Evolutionary conservation across 2,888 invertebrate species (phyloP).

Genomic region (Acronicta leporina): DNA sequence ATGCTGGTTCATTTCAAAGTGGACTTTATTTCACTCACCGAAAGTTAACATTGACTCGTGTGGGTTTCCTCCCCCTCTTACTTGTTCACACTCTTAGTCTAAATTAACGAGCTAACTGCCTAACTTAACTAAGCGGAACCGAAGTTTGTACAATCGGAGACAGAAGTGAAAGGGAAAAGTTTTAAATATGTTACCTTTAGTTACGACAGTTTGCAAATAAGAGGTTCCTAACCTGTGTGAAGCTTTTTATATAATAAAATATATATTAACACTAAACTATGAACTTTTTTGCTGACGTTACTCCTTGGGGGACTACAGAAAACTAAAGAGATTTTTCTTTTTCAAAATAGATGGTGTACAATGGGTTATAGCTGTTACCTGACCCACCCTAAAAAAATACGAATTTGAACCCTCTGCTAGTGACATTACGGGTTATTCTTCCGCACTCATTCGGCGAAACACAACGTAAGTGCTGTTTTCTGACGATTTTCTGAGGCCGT

Average conservation of each 20-base stretch:
- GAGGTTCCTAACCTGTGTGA: conserved; percentile 31
- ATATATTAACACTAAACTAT: not conserved
- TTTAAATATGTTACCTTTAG: conserved; percentile 34
- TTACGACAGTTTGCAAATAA: conserved; percentile 5
- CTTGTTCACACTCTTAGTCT: conserved; percentile 26
- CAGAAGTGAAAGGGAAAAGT: conserved; percentile 37
- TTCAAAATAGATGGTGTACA: not conserved
- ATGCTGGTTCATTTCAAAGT: conserved; percentile 6
- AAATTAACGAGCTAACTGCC: conserved; percentile 46
- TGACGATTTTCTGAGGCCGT: too few relatives aligned
- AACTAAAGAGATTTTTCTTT: not conserved
- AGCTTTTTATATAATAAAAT: conserved; percentile 13
- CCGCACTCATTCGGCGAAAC: too few relatives aligned
- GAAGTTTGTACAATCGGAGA: conserved; percentile 40
- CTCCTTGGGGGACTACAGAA: conserved; percentile 1
- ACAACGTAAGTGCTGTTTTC: too few relatives aligned
- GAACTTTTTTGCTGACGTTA: conserved; percentile 2
- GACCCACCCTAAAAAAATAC: too few relatives aligned
- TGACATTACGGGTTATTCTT: too few relatives aligned
- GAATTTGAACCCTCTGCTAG: too few relatives aligned
- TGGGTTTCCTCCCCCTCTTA: not conserved
- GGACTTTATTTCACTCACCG: not conserved
- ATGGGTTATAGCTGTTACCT: too few relatives aligned
- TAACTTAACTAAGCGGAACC: conserved; percentile 47
- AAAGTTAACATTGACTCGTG: conserved; percentile 18